Conservation (phyloP, 1,140 invertebrate genomes). For the Eufriesea mexicana region DNA sequence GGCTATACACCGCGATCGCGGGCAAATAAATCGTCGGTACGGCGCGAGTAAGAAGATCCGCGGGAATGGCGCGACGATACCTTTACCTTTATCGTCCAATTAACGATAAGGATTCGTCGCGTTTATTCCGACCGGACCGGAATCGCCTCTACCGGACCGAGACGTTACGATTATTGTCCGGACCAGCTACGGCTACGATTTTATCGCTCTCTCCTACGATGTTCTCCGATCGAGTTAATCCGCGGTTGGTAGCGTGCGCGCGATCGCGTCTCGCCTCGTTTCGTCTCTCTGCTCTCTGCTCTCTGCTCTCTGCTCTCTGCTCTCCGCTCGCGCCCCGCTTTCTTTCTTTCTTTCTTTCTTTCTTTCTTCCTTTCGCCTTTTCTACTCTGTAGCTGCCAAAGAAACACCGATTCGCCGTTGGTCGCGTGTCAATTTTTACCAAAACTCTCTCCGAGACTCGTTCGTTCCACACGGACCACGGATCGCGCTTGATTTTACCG, state of each 20-base stretch:
- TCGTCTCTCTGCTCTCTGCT: too few relatives aligned
- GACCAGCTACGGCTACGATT: slow-evolving; percentile 56
- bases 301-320: too few relatives aligned
- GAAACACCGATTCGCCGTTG: not conserved
- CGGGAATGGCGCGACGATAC: slow-evolving; percentile 50
- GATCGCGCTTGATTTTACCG: slow-evolving; percentile 59
- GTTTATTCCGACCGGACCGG: slow-evolving; percentile 51
- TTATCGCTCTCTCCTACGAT: slow-evolving; percentile 45
- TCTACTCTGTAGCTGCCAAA: not conserved
- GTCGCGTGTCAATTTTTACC: slow-evolving; percentile 66
- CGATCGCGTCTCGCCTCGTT: too few relatives aligned
- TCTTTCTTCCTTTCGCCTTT: not conserved
- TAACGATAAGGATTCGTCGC: slow-evolving; percentile 71
- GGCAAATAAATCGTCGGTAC: slow-evolving; percentile 70
- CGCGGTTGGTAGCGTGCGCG: not conserved
- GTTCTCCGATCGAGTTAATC: not conserved
- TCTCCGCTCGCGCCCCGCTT: too few relatives aligned
- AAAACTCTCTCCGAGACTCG: not conserved
- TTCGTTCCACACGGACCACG: slow-evolving; percentile 5
- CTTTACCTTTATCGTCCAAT: slow-evolving; percentile 72
- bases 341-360: not conserved
- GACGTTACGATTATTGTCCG: slow-evolving; percentile 68
- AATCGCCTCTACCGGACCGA: slow-evolving; percentile 49
- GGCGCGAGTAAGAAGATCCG: slow-evolving; percentile 57
- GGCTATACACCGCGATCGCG: slow-evolving; percentile 40